Conservation (phyloP, 2,113 vertebrate species). For the Lates calcarifer region DNA sequence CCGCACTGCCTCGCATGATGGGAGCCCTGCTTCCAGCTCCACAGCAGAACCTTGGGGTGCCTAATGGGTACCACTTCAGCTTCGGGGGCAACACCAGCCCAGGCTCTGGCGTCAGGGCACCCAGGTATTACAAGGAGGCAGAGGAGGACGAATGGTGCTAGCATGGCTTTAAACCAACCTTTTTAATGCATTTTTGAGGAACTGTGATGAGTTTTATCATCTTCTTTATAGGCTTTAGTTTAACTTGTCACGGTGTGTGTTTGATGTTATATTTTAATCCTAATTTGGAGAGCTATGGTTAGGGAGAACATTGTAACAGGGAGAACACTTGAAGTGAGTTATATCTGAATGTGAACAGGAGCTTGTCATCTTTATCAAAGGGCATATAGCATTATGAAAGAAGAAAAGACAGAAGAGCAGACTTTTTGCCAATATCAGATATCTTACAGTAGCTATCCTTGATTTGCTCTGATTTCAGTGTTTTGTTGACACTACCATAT, state of each 20-base stretch:
- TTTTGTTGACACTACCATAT: constrained; percentile 50
- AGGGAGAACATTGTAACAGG: constrained; percentile 12
- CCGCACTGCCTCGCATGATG: constrained; percentile 83
- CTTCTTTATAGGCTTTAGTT: constrained; percentile 80
- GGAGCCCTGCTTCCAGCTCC: constrained; percentile 89
- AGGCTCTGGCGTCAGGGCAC: constrained; percentile 78
- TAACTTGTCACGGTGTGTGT: constrained; percentile 71
- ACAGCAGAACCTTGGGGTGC: constrained; percentile 89
- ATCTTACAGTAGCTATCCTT: constrained; percentile 21
- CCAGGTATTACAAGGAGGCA: constrained; percentile 89
- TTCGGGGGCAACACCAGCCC: constrained; percentile 85
- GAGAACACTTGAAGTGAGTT: constrained; percentile 4
- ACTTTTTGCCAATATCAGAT: constrained; percentile 25
- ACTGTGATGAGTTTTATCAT: constrained; percentile 97
- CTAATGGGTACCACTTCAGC: constrained; percentile 92
- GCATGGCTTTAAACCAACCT: constrained; percentile 79
- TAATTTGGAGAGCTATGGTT: constrained; percentile 27
- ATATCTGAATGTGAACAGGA: constrained; percentile 34
- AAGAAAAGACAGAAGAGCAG: background rate
- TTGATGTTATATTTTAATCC: constrained; percentile 59
- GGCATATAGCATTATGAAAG: constrained; percentile 29
- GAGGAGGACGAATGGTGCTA: constrained; percentile 97
- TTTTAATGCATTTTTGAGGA: constrained; percentile 78
- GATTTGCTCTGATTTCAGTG: constrained; percentile 44
- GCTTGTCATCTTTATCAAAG: constrained; percentile 22